These are phyloP conservation scores for Poeciliopsis prolifica DNA, from an alignment of 2,113 vertebrate genomes.

Conservation along the genomic window DNA sequence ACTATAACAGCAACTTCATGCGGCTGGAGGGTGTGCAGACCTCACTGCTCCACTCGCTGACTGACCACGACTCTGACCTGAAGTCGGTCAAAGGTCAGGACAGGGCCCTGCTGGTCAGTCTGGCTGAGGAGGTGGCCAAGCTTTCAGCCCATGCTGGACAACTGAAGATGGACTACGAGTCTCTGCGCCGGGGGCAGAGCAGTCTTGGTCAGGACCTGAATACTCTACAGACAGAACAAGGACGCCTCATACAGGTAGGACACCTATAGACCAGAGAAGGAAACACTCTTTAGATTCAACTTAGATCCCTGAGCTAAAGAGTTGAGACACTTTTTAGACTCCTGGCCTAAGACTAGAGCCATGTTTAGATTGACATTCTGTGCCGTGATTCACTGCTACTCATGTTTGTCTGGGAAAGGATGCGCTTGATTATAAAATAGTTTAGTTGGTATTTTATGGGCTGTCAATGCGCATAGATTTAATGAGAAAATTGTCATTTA, in stretches of 20 bases:
- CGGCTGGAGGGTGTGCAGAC: conserved; percentile 91
- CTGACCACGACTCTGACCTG: conserved; percentile 84
- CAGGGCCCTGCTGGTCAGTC: conserved; percentile 85
- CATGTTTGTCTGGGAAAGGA: too few species aligned
- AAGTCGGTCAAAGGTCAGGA: conserved; percentile 87
- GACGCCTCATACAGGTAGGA: conserved; percentile 92
- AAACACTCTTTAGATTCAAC: background rate
- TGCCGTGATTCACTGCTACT: too few species aligned
- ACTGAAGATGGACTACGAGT: conserved; percentile 88
- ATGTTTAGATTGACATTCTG: background rate
- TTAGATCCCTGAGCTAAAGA: background rate
- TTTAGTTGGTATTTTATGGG: too few species aligned
- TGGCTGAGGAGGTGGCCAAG: conserved; percentile 91
- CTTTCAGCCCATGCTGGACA: conserved; percentile 85
- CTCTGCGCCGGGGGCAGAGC: conserved; percentile 87
- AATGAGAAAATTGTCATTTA: too few species aligned
- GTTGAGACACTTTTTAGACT: background rate
- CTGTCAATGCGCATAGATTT: too few species aligned
- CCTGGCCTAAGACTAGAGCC: background rate
- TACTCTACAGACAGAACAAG: conserved; percentile 90
- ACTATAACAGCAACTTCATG: conserved; percentile 84
- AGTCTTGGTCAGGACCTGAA: conserved; percentile 90
- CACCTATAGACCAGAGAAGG: background rate
- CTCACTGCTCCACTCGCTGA: conserved; percentile 86
- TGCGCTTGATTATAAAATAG: too few species aligned